phyloP scores from a whole-genome alignment of 2,113 vertebrate genomes.

The Megaptera novaeangliae region DNA sequence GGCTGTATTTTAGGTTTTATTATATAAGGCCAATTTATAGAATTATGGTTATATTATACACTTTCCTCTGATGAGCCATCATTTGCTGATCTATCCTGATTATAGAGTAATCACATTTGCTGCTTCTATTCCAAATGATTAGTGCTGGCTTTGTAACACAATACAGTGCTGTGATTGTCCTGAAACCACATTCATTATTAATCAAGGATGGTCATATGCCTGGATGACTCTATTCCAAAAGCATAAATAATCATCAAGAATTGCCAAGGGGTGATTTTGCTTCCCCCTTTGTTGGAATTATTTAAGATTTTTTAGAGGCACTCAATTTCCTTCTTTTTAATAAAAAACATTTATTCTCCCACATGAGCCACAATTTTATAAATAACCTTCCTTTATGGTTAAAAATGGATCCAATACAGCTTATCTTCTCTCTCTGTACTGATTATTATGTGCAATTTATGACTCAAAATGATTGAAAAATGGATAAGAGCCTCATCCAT shows the following conservation, averaged over 20 bases:
- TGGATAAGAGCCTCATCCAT: not conserved
- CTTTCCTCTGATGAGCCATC: not conserved
- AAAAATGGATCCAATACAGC: conserved; percentile 9
- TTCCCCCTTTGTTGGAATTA: conserved; percentile 29
- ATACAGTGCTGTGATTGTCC: not conserved
- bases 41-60: not conserved
- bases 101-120: not conserved
- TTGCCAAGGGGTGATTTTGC: not conserved
- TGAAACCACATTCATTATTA: conserved; percentile 27
- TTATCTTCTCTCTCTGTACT: not conserved
- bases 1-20: not conserved
- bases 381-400: conserved; percentile 37
- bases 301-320: conserved; percentile 46
- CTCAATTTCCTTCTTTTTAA: conserved; percentile 37
- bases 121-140: not conserved
- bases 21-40: conserved; percentile 4
- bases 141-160: not conserved
- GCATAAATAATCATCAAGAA: conserved; percentile 37
- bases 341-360: conserved; percentile 42
- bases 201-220: not conserved
- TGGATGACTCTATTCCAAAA: conserved; percentile 43
- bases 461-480: conserved; percentile 31
- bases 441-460: conserved; percentile 37
- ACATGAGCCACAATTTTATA: conserved; percentile 32
- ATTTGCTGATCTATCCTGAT: not conserved